phyloP scores from a whole-genome alignment of 2,797 vertebrate genomes.

The Takifugu ocellatus region DNA sequence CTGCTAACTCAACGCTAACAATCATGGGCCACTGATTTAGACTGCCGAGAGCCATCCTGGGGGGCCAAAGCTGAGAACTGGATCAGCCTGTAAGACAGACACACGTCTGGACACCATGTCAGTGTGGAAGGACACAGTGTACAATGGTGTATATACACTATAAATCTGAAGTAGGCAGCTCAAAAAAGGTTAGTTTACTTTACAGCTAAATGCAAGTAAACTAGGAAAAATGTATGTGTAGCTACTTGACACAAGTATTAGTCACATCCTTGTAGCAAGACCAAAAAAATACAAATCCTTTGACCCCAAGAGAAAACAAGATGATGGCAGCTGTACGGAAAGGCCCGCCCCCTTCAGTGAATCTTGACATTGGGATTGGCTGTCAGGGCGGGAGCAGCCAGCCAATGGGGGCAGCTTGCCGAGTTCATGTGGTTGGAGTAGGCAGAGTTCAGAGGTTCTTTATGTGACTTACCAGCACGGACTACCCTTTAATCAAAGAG shows the following conservation, averaged over 20 bases:
- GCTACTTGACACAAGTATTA: conserved; percentile 57
- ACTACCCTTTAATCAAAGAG: conserved; percentile 99
- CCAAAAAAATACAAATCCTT: conserved; percentile 97
- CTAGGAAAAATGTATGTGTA: conserved; percentile 44
- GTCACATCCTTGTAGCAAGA: conserved; percentile 88
- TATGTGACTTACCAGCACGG: conserved; percentile 99
- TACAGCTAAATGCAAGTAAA: conserved; percentile 59
- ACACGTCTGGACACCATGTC: conserved; percentile 80
- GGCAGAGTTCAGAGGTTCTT: conserved; percentile 99
- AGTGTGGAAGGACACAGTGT: conserved; percentile 69
- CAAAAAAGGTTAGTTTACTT: conserved; percentile 69
- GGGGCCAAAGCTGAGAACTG: conserved; percentile 70
- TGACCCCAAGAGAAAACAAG: conserved; percentile 97
- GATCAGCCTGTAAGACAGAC: conserved; percentile 79
- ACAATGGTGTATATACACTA: conserved; percentile 42
- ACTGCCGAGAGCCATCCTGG: conserved; percentile 68
- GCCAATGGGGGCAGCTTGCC: conserved; percentile 94
- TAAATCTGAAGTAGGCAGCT: conserved; percentile 69
- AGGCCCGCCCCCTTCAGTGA: conserved; percentile 94
- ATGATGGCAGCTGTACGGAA: conserved; percentile 95
- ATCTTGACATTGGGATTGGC: conserved; percentile 98
- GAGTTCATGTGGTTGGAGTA: conserved; percentile 99
- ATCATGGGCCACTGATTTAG: conserved; percentile 51
- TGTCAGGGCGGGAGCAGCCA: conserved; percentile 98
- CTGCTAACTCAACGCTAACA: conserved; percentile 26